Base-by-base conservation (phyloP, 2,888 invertebrate genomes). In the Poecilus cupreus region DNA sequence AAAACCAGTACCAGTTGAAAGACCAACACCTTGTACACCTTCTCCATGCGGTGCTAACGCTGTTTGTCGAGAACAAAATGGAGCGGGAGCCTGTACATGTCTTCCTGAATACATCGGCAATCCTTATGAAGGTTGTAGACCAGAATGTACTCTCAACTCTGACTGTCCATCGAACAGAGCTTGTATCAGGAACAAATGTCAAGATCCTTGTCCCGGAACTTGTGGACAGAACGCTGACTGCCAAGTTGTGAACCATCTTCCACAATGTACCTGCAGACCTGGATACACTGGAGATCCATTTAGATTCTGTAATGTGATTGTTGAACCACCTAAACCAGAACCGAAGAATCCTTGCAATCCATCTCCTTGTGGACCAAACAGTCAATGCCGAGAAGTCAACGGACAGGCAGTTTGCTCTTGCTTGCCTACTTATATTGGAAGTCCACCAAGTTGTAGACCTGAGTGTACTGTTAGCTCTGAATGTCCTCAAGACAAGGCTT, bases 31-130 rank as follows among this genome's bases (percentile, higher is more conserved):
- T 26, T 94, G 94, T 84, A 89, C 90, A 24, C 94, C 94, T 6
- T 93, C 93, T 6, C 94, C 94, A 22, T 94, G 94, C 85, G 94
- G 94, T 6, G 87, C 93, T 0, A 94, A 94, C 85, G 93, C 94
- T 5, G 88, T 91, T 84, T 95, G 94, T 85, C 90, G 90, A 84
- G 93, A 93, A 88, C 91, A 92, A 86, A 93, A 93, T 85, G 91
- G 91, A 81, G 92, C 92, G 3, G 94, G 94, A 26, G 81, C 84
- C 54, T 93, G 94, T 85, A 90, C 91, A 81, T 94, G 94, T 85
- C 89, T 91, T 57, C 90, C 92, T 75, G 93, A 92, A 13, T 94
- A 93, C 86, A 92, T 92, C 84, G 94, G 94, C 54, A 93, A 94
- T 86, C 94, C 94, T 20, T 93, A 93, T 83, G 92, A 92, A 87